phyloP scores from a whole-genome alignment of 2,113 vertebrate species.

The Chaetodon auriga region DNA sequence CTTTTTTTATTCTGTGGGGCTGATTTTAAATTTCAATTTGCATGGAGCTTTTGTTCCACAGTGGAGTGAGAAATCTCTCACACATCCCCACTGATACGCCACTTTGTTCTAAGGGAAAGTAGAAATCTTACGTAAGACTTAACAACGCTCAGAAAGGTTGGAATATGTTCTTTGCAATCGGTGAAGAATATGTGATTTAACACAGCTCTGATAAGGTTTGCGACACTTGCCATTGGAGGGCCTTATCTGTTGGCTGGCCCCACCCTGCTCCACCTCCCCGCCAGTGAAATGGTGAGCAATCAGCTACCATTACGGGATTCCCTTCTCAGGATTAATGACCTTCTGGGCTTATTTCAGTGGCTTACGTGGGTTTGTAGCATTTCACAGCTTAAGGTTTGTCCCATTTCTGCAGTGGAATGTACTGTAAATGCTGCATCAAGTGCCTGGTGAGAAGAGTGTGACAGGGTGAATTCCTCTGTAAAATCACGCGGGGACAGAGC shows the following conservation, averaged over 20 bases:
- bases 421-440: slow-evolving; percentile 39
- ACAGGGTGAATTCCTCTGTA: slow-evolving; percentile 48
- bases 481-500: slow-evolving; percentile 39
- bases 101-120: background rate
- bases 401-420: slow-evolving; percentile 56
- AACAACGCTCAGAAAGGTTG: background rate
- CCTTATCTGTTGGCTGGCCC: slow-evolving; percentile 59
- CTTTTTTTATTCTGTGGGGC: background rate
- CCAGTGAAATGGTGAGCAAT: slow-evolving; percentile 65
- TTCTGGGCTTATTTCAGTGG: slow-evolving; percentile 65
- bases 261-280: slow-evolving; percentile 6
- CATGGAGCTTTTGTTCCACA: background rate
- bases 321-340: slow-evolving; percentile 74
- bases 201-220: slow-evolving; percentile 58
- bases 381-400: slow-evolving; percentile 65
- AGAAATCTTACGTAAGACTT: background rate
- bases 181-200: slow-evolving; percentile 16
- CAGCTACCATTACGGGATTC: slow-evolving; percentile 76
- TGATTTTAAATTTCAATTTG: background rate
- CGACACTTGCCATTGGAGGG: slow-evolving; percentile 44
- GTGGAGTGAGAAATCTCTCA: background rate
- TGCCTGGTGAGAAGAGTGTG: slow-evolving; percentile 40
- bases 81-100: background rate
- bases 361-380: slow-evolving; percentile 59
- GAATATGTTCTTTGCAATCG: background rate